Evolutionary conservation across 2,888 invertebrate species (phyloP), one percentile per base, ranked within the genome.

Genomic region (Heliconius erato): DNA sequence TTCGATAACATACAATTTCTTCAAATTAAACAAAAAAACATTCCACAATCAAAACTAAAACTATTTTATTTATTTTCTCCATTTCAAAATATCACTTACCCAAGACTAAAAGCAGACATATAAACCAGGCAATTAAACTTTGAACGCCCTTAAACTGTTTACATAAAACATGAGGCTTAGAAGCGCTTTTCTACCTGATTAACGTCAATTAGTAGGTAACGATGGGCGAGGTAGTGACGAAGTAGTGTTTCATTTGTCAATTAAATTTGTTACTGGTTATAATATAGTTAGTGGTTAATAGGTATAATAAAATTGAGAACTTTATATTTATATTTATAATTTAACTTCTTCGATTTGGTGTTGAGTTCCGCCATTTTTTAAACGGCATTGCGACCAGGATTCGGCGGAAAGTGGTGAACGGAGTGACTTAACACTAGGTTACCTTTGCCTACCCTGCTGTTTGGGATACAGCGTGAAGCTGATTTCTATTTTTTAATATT

Each of bases 191-290:
- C 82, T 84, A 90, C 87, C 89, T 88, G 90, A 91, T 90, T 90
- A 86, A 85, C 86, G 91, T 91, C 92, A 92, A 92, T 92, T 91
- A 91, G 85, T 87, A 83, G 87, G 89, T 88, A 89, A 84, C 85
- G 91, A 92, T 89, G 90, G 89, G 83, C 85, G 86, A 89, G 89
- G 91, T 91, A 91, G 90, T 89, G 77, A 68, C 40, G 40, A 40
- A 1, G 40, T 68, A 79, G n/a, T 76, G 74, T 35, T 82, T 74
- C 74, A 63, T 68, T 79, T 79, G 54, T 74, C 54, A 67, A 68
- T 76, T 79, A 68, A 76, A 80, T 28, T n/a, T 54, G 23, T 44
- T 6, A 65, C 65, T 49, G 12, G 4, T 40, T 65, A 26, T 44
- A 44, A 40, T 44, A 44, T 4, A 71, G 40, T 40, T n/a, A 14